Conservation (phyloP, 1,140 invertebrate species). For the Trissolcus basalis region DNA sequence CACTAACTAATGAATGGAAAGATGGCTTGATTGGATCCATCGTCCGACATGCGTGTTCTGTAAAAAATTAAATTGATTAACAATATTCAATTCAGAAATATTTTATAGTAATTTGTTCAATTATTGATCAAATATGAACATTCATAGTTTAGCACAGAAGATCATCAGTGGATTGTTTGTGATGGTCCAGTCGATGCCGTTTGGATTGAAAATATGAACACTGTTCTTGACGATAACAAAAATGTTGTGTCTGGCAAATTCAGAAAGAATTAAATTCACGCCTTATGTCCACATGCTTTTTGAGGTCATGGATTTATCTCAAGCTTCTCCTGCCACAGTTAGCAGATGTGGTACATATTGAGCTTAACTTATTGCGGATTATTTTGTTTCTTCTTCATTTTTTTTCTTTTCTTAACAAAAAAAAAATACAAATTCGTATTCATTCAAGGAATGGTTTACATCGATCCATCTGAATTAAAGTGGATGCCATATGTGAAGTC, state of each 20-base stretch:
- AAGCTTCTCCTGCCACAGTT: constrained; percentile 93
- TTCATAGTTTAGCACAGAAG: constrained; percentile 67
- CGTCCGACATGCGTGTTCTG: constrained; percentile 89
- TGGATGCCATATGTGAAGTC: constrained; percentile 88
- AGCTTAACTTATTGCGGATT: too few relatives aligned
- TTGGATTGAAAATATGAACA: constrained; percentile 98
- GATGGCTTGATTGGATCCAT: constrained; percentile 91
- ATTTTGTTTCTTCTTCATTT: too few relatives aligned
- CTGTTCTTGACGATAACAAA: constrained; percentile 97
- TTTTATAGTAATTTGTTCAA: too few relatives aligned
- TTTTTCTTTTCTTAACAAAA: too few relatives aligned
- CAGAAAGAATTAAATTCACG: constrained; percentile 87
- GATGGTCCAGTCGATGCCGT: constrained; percentile 95
- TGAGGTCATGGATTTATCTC: constrained; percentile 87
- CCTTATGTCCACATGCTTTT: constrained; percentile 84
- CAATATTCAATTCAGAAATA: too few relatives aligned
- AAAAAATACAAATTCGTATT: too few relatives aligned
- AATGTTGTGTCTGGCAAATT: constrained; percentile 90
- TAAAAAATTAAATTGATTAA: constrained; percentile 66
- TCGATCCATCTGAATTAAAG: constrained; percentile 87
- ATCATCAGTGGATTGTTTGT: constrained; percentile 87
- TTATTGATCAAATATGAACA: too few relatives aligned
- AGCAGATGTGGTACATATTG: constrained; percentile 94
- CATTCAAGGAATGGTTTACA: constrained; percentile 88
- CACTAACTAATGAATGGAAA: constrained; percentile 91